phyloP scores from a whole-genome alignment of 2,113 vertebrate genomes.

The Hirundichthys speculiger region DNA sequence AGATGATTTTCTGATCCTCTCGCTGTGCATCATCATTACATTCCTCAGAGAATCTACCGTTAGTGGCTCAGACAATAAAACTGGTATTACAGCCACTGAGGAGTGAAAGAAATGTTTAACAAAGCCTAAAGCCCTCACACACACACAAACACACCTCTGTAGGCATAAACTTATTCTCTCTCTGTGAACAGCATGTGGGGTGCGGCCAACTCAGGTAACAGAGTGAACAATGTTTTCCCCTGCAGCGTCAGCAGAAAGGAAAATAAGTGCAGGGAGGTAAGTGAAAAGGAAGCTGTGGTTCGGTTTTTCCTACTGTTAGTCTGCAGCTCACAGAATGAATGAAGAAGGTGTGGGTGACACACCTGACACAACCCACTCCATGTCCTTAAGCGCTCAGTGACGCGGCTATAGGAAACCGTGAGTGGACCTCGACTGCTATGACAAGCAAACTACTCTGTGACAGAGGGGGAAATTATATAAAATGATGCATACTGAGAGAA shows the following conservation, averaged over 20 bases:
- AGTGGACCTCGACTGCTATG: background rate
- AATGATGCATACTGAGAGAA: background rate
- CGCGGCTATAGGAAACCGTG: background rate
- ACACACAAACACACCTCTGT: slow-evolving; percentile 8
- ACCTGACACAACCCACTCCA: slow-evolving; percentile 39
- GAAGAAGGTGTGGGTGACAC: slow-evolving; percentile 34
- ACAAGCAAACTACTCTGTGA: background rate
- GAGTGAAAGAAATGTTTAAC: slow-evolving; percentile 21
- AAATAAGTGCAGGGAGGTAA: slow-evolving; percentile 7
- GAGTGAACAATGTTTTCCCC: slow-evolving; percentile 49
- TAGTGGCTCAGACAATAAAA: slow-evolving; percentile 30
- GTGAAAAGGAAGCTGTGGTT: background rate
- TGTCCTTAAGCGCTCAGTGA: slow-evolving; percentile 7
- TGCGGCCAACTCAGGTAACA: slow-evolving; percentile 63
- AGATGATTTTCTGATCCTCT: too few relatives aligned
- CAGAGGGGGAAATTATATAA: background rate
- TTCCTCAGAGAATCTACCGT: background rate
- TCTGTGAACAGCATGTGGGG: slow-evolving; percentile 41
- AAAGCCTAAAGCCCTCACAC: slow-evolving; percentile 19
- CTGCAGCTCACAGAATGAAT: background rate
- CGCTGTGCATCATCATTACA: background rate
- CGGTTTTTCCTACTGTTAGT: background rate
- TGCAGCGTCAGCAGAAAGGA: slow-evolving; percentile 10
- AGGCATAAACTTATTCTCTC: slow-evolving; percentile 13
- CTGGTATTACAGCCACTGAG: slow-evolving; percentile 34